Base-by-base conservation (phyloP, 2,888 invertebrate genomes). In the Eulithis testata region DNA sequence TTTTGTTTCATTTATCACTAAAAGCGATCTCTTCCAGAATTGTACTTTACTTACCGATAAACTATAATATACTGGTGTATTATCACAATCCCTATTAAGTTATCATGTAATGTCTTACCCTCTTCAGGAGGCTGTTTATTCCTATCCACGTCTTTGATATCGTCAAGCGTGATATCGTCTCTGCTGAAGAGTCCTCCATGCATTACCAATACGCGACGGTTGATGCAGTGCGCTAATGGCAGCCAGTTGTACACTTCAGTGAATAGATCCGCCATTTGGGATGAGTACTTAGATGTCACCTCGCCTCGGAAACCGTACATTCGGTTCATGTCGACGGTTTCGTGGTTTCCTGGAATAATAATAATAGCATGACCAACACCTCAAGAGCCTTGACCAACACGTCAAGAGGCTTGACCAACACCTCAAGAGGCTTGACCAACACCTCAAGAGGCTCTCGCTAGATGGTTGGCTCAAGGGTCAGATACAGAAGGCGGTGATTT, bases 221-320 rank as follows among this genome's bases (percentile, higher is more conserved):
- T 99, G 83, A 99, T 96, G 88, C 98, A 97, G 87, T 99, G 99
- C 51, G 98, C 97, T 61, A 99, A 93, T 0, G 99, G 99, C 72
- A 99, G 93, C 96, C 97, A 98, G 90, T 99, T 99, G 93, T 99
- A 99, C 21, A 99, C 98, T 94, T 99, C 99, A 1, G 99, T 99
- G 93, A 99, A 99, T 55, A 99, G 94, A 72, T 99, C 98, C 0
- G 98, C 97, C 99, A 99, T 99, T 86, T 98, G 97, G 21, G 95
- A 94, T 0, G 97, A 96, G 89, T 99, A 99, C 91, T 99, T 99
- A 6, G 97, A 96, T 79, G 98, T 97, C 0, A 99, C 99, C 93
- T 99, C 99, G 1, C 99, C 99, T 71, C 98, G 97, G 94, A 99
- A 99, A 1, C 99, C 99, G 88, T 99, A 99, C 97, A 99, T 99